Evolutionary conservation across 2,888 invertebrate species (phyloP).

Genomic region (Dryobotodes eremita): DNA sequence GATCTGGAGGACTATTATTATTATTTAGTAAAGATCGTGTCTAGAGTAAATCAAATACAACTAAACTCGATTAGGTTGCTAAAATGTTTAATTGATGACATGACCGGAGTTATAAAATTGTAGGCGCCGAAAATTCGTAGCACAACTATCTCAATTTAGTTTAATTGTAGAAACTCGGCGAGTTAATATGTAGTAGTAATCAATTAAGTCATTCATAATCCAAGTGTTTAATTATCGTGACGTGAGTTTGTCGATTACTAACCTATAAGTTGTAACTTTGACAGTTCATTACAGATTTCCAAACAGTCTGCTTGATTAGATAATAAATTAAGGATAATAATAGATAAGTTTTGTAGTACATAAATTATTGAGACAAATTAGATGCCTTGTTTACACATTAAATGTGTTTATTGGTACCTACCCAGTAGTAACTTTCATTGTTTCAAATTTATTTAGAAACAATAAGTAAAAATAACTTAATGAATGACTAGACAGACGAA

Average conservation of each 20-base stretch:
- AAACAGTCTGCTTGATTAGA: slow-evolving; percentile 13
- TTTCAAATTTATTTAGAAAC: neutral
- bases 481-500: no score
- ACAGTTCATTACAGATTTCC: slow-evolving; percentile 10
- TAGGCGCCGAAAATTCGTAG: neutral
- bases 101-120: neutral
- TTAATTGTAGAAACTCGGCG: neutral
- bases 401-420: neutral
- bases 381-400: no score
- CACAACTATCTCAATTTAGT: slow-evolving; percentile 5
- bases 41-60: slow-evolving; percentile 13
- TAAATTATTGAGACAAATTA: neutral
- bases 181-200: slow-evolving; percentile 8
- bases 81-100: slow-evolving; percentile 4
- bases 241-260: slow-evolving; percentile 10
- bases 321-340: slow-evolving; percentile 21
- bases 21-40: neutral
- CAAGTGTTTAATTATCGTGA: slow-evolving; percentile 7
- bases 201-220: slow-evolving; percentile 7
- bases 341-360: slow-evolving; percentile 5
- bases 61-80: neutral
- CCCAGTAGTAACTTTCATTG: neutral
- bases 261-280: slow-evolving; percentile 4
- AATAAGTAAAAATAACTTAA: neutral
- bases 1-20: no score